Percentiles rank a stretch among this genome's conserved stretches.
Conservation (phyloP, 2,113 vertebrate genomes). For the Malurus elegans region DNA sequence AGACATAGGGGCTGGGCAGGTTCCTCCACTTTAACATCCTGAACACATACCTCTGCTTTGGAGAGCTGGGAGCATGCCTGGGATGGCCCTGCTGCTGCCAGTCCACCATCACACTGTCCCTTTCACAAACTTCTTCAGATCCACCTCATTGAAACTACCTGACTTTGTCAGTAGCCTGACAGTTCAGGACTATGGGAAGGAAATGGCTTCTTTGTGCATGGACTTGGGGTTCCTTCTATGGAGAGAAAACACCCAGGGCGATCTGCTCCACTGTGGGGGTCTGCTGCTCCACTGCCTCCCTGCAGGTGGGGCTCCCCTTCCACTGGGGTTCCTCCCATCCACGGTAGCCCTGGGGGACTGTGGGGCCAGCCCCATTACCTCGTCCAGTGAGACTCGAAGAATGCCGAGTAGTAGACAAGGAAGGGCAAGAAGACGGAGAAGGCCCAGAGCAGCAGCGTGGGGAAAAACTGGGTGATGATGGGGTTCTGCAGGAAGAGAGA, state of each 20-base stretch:
- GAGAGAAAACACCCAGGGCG: background rate
- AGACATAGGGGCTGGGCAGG: background rate
- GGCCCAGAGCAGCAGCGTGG: slow-evolving; percentile 91
- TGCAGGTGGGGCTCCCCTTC: background rate
- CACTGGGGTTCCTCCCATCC: background rate
- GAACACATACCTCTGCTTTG: background rate
- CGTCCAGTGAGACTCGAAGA: slow-evolving; percentile 96
- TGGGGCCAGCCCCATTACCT: slow-evolving; percentile 74
- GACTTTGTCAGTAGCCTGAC: background rate
- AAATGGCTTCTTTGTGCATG: background rate
- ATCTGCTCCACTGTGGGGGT: background rate
- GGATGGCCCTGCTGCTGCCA: background rate
- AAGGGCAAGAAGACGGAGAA: slow-evolving; percentile 93
- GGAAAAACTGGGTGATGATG: slow-evolving; percentile 93
- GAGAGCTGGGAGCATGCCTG: background rate
- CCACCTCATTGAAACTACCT: background rate
- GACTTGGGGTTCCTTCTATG: background rate
- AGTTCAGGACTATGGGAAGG: background rate
- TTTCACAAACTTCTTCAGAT: background rate
- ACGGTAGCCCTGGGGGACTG: background rate
- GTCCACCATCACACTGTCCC: background rate
- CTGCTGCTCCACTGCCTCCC: background rate
- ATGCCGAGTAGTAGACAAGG: slow-evolving; percentile 91
- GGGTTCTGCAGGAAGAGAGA: slow-evolving; percentile 81
- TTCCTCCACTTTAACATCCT: background rate